phyloP scores from a whole-genome alignment of 1,140 invertebrate genomes.

The Drosophila asahinai region DNA sequence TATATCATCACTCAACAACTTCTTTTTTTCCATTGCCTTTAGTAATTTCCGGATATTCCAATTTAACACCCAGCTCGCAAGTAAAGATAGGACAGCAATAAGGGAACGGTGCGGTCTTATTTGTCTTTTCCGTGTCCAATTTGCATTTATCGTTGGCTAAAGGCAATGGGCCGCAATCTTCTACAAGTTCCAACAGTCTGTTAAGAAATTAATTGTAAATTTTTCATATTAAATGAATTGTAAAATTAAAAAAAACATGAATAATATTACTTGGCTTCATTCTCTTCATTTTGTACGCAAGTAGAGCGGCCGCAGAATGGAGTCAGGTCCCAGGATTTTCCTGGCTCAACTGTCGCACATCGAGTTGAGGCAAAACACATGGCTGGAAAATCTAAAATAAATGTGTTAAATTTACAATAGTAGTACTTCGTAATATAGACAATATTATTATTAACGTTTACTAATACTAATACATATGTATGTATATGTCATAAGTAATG shows the following conservation, averaged over 20 bases:
- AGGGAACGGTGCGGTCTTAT: slow-evolving; percentile 94
- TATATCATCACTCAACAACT: slow-evolving; percentile 5
- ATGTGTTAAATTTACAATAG: background rate
- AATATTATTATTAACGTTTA: too few species aligned
- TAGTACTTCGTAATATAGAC: background rate
- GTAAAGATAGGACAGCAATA: slow-evolving; percentile 93
- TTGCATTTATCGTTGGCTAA: slow-evolving; percentile 95
- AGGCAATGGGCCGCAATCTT: slow-evolving; percentile 94
- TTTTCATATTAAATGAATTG: background rate
- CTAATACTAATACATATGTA: background rate
- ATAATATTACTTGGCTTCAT: slow-evolving; percentile 85
- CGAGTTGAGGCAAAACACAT: slow-evolving; percentile 95
- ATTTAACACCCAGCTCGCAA: slow-evolving; percentile 92
- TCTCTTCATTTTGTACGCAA: slow-evolving; percentile 91
- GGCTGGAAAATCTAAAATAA: slow-evolving; percentile 92
- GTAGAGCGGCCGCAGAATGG: slow-evolving; percentile 95
- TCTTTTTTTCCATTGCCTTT: slow-evolving; percentile 86
- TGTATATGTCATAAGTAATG: background rate
- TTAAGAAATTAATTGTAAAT: background rate
- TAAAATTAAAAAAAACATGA: background rate
- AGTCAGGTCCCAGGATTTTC: slow-evolving; percentile 92
- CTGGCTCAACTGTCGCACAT: slow-evolving; percentile 93
- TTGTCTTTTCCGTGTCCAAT: slow-evolving; percentile 92
- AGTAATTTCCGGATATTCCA: slow-evolving; percentile 94
- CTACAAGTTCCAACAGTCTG: slow-evolving; percentile 92